Base-by-base conservation (phyloP, 2,797 vertebrate species). In the Philypnodon macrostomus region DNA sequence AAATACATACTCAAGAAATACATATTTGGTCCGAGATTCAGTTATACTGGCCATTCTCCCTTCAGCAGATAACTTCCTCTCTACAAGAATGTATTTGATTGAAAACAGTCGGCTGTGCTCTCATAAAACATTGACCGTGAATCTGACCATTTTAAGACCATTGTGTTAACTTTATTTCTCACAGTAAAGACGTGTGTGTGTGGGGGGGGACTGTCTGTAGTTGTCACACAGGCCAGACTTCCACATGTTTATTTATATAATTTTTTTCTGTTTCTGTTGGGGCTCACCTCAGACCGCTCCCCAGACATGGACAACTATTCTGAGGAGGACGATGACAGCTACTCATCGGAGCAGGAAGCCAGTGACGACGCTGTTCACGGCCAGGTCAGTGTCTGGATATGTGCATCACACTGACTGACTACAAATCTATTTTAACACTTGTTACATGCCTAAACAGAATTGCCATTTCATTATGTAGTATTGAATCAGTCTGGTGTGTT, bases 281-380 rank as follows among this genome's bases (percentile, higher is more conserved):
- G 58, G 55, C 48, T 38, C 37, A 9, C 34, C 18, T 59, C 70
- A 91, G 88, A 89, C 77, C 89, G 89, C 36, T 92, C 90, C 41
- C 90, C 90, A 46, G 90, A 92, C 61, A 87, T 92, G 79, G 90
- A 92, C 60, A 92, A 91, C 73, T 91, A 91, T 67, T 92, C 90
- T 1, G 90, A 92, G 73, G 90, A 92, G 31, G 90, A 92, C 18
- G 91, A 92, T 26, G 90, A 91, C 79, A 92, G 90, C 73, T 92
- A 90, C 53, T 92, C 90, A 0, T 92, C 90, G 2, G 90, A 89
- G 45, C 90, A 91, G 78, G 90, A 91, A 74, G 90, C 85, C 68
- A 91, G 89, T 18, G 90, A 91, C 50, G 90, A 91, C 1, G 90
- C 89, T 1, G 88, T 74, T 45, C 89, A 88, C 1, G 83, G 75